These are phyloP conservation scores for Pinna nobilis DNA, from an alignment of 1,140 invertebrate species.

Conservation along the genomic window DNA sequence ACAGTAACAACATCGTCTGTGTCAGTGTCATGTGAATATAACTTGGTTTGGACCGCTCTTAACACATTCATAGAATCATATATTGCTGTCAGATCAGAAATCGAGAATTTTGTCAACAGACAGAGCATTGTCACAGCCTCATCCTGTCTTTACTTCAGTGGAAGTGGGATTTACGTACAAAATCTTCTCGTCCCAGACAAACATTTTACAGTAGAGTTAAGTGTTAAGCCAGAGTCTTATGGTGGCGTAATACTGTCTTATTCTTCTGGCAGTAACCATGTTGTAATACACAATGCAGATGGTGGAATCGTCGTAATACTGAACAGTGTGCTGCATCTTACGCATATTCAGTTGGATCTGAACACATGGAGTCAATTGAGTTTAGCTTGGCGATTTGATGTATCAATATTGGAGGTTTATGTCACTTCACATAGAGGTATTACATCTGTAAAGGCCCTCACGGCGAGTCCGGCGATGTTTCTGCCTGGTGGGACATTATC, in stretches of 20 bases:
- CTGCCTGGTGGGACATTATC: constrained; percentile 40
- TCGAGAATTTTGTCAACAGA: not conserved
- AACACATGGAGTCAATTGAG: constrained; percentile 50
- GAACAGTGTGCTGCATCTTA: constrained; percentile 20
- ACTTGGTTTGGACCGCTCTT: constrained; percentile 32
- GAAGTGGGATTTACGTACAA: constrained; percentile 40
- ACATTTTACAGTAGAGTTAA: constrained; percentile 53
- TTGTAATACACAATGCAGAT: constrained; percentile 31
- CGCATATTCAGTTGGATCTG: constrained; percentile 32
- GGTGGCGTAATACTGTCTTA: constrained; percentile 48
- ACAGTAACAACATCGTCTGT: not conserved
- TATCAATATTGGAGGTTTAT: constrained; percentile 44
- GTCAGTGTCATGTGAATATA: constrained; percentile 23
- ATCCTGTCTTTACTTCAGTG: constrained; percentile 44
- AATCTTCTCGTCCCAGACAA: constrained; percentile 29
- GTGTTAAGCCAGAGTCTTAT: constrained; percentile 39
- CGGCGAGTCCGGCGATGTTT: constrained; percentile 27
- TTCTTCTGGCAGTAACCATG: constrained; percentile 5
- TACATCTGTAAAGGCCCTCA: constrained; percentile 43
- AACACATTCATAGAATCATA: constrained; percentile 13
- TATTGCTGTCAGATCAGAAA: not conserved
- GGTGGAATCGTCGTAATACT: constrained; percentile 42
- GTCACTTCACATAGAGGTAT: constrained; percentile 21
- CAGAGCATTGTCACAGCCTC: constrained; percentile 33
- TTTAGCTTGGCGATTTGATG: constrained; percentile 33